Conservation (phyloP, 92 coral and sea anemone species). For the Paramuricea clavata region DNA sequence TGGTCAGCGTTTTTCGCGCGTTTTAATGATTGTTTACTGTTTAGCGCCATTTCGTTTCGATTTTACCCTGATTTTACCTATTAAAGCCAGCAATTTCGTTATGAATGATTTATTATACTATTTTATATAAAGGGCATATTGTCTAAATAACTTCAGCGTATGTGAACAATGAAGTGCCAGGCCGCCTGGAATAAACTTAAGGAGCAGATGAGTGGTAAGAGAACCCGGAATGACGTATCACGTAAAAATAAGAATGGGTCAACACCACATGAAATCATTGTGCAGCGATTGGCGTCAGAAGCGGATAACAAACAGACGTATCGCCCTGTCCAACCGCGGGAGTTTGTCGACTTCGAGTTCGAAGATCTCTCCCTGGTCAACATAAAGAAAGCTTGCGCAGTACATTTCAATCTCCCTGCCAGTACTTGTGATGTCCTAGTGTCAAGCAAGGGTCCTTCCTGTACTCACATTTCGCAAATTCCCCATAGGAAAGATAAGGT, state of each 20-base stretch:
- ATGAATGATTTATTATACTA: too few species aligned
- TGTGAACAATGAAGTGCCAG: neutral
- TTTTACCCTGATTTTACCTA: too few species aligned
- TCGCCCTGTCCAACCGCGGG: conserved; percentile 68
- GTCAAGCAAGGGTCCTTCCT: conserved; percentile 53
- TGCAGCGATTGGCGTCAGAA: conserved; percentile 72
- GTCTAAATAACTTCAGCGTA: too few species aligned
- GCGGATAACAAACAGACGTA: conserved; percentile 76
- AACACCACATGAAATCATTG: conserved; percentile 70
- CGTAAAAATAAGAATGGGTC: conserved; percentile 39
- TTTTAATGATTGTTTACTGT: too few species aligned
- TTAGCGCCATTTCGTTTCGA: too few species aligned
- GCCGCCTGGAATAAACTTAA: conserved; percentile 40
- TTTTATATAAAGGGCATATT: too few species aligned
- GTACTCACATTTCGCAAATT: conserved; percentile 43
- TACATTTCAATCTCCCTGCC: conserved; percentile 48
- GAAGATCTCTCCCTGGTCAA: conserved; percentile 53
- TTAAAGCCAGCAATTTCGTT: too few species aligned
- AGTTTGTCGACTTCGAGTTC: conserved; percentile 50
- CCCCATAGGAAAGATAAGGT: conserved; percentile 68
- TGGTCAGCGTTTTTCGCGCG: conserved; percentile 13
- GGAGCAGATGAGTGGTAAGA: conserved; percentile 52
- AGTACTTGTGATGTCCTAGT: conserved; percentile 52
- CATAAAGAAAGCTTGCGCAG: conserved; percentile 55
- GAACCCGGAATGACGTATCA: conserved; percentile 32